Base-by-base conservation (phyloP, 2,113 vertebrate genomes). In the Phoenicopterus ruber region DNA sequence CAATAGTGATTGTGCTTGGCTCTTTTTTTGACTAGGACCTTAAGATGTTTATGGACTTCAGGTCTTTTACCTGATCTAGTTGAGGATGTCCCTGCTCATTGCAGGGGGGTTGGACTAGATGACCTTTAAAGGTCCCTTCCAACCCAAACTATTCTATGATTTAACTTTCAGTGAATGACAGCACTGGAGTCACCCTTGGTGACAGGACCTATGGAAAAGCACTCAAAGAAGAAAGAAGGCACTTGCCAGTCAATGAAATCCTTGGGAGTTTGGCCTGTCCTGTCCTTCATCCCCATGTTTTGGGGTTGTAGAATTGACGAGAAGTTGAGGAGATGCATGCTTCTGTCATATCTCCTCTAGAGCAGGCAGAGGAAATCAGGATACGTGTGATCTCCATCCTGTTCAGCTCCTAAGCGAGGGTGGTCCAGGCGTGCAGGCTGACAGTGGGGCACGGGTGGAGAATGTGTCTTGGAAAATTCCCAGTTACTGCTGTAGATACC, bases 221-320 rank as follows among this genome's bases (percentile, higher is more conserved):
- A 32, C 9, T 88, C 21, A 22, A 63, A 47, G 73, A 79, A 70
- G 44, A 42, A 62, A 38, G 44, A 25, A 21, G 17, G 28, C 36
- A 8, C 18, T 88, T 90, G 34, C 13, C 46, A 69, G 0, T 85
- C 55, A 65, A 0, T 87, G 2, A 87, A 90, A 57, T 82, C 46
- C 15, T 65, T 70, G 59, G 29, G 50, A 59, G 4, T 81, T 72
- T 77, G 50, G 10, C 25, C 21, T 79, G 18, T 79, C 13, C 8
- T 57, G 44, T 63, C n/a, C 46, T 61, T 85, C 31, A 62, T 38
- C 12, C 9, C 10, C 16, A 8, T 0, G 1, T 58, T 1, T 46
- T 58, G 61, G 31, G 63, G 47, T 12, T 73, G 49, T 72, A 81
- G 44, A 63, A 79, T 55, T 81, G 54, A 38, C 81, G 40, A 38